Percentiles rank a stretch among this genome's conserved stretches.
phyloP scores from a whole-genome alignment of 1,140 invertebrate species.

The Drosophila tropicalis region DNA sequence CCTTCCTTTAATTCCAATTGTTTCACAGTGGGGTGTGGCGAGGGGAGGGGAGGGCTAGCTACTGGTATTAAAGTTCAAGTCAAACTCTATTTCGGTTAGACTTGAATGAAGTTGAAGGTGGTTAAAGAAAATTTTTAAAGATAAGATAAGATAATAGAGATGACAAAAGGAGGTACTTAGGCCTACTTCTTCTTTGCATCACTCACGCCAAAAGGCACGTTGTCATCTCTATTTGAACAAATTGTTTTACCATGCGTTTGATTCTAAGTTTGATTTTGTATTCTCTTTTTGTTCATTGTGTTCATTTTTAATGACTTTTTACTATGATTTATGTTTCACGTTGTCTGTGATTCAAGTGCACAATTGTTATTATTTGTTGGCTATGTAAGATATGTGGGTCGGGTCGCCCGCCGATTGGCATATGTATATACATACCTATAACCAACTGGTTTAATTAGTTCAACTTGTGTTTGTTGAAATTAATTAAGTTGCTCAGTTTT shows the following conservation, averaged over 20 bases:
- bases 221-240: background rate
- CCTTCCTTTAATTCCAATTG: slow-evolving; percentile 37
- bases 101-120: background rate
- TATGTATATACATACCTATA: slow-evolving; percentile 21
- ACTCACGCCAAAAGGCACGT: background rate
- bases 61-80: slow-evolving; percentile 64
- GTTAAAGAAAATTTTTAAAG: background rate
- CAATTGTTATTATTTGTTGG: slow-evolving; percentile 35
- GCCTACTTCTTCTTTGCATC: background rate
- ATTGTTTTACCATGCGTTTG: background rate
- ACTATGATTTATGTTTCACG: slow-evolving; percentile 69
- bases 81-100: slow-evolving; percentile 11
- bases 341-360: slow-evolving; percentile 64
- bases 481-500: slow-evolving; percentile 61
- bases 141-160: no score
- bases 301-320: slow-evolving; percentile 42
- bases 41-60: slow-evolving; percentile 15
- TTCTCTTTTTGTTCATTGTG: slow-evolving; percentile 32
- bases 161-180: no score
- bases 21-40: no score
- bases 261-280: background rate
- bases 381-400: slow-evolving; percentile 43
- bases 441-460: slow-evolving; percentile 61
- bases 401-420: slow-evolving; percentile 43
- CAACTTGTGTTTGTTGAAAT: slow-evolving; percentile 46